Evolutionary conservation across 2,113 vertebrate genomes (phyloP).

Genomic region (Callipepla californica): DNA sequence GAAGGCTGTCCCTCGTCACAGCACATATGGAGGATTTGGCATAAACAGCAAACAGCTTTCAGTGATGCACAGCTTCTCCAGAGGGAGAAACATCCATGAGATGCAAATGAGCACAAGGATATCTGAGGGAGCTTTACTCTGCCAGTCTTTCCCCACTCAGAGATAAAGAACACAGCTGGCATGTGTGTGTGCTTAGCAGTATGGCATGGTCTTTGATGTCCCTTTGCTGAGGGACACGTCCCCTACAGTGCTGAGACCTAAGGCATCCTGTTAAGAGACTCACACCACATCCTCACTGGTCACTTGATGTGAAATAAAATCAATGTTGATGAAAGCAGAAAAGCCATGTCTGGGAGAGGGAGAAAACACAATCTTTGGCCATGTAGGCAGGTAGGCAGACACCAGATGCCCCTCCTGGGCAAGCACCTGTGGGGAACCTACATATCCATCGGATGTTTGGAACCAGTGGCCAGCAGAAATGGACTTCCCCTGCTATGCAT

Average conservation of each 20-base stretch:
- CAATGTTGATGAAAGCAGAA: not conserved
- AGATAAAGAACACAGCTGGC: not conserved
- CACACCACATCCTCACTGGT: not conserved
- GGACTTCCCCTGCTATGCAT: not conserved
- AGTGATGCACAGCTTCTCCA: not conserved
- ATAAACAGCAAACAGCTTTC: not conserved
- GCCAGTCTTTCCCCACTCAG: not conserved
- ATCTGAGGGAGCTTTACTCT: not conserved
- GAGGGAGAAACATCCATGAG: not conserved
- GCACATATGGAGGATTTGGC: not conserved
- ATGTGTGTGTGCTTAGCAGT: not conserved
- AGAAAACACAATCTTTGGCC: not conserved
- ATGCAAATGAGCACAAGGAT: not conserved
- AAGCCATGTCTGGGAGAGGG: not conserved
- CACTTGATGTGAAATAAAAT: not conserved
- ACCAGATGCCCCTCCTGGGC: not conserved
- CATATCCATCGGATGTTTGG: not conserved
- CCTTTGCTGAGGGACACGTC: accelerated
- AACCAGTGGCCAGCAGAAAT: not conserved
- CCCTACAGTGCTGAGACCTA: not conserved
- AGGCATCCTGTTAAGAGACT: not conserved
- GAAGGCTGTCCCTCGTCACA: not conserved
- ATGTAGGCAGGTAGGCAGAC: not conserved
- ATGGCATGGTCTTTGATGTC: accelerated
- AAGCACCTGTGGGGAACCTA: not conserved